A percentile compares a stretch with the other conserved stretches of the same genome.
Evolutionary conservation across 2,888 invertebrate species (phyloP).

Genomic region (Ormyrus thymus): DNA sequence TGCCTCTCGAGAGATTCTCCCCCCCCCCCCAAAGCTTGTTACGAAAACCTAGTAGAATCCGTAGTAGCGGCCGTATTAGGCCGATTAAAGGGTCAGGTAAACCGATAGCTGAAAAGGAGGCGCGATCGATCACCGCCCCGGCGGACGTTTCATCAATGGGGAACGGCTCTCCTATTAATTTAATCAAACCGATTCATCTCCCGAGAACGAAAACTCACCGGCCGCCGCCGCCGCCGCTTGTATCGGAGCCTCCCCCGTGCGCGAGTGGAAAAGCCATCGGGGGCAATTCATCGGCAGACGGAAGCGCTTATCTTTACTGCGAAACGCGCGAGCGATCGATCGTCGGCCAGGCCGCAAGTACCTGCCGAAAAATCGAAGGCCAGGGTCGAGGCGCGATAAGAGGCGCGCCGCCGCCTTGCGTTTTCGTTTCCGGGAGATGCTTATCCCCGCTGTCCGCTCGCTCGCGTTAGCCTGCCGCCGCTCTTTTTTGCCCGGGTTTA

Average conservation of each 20-base stretch:
- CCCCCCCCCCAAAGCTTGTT: too few species aligned
- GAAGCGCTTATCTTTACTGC: background rate
- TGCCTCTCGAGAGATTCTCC: too few species aligned
- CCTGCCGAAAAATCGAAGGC: conserved; percentile 1
- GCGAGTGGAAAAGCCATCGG: background rate
- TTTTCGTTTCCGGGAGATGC: conserved; percentile 56
- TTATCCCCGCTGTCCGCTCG: conserved; percentile 53
- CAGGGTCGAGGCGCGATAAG: background rate
- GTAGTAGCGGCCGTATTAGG: too few species aligned
- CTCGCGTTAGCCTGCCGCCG: conserved; percentile 26
- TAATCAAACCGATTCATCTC: conserved; percentile 21
- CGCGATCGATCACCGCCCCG: background rate
- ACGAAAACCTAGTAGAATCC: too few species aligned
- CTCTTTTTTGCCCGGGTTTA: conserved; percentile 15
- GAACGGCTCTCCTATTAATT: conserved; percentile 20
- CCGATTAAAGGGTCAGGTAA: too few species aligned
- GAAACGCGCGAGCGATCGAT: background rate
- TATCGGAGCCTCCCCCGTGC: background rate
- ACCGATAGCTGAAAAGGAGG: too few species aligned
- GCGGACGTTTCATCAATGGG: background rate
- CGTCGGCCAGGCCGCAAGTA: background rate
- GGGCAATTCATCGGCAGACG: background rate
- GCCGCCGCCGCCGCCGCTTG: background rate
- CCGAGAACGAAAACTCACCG: background rate
- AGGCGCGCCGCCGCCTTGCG: background rate